Percentiles rank a stretch among this genome's conserved stretches.
Evolutionary conservation across 1,140 invertebrate genomes (phyloP).

Genomic region (Drosophila sulfurigaster): DNA sequence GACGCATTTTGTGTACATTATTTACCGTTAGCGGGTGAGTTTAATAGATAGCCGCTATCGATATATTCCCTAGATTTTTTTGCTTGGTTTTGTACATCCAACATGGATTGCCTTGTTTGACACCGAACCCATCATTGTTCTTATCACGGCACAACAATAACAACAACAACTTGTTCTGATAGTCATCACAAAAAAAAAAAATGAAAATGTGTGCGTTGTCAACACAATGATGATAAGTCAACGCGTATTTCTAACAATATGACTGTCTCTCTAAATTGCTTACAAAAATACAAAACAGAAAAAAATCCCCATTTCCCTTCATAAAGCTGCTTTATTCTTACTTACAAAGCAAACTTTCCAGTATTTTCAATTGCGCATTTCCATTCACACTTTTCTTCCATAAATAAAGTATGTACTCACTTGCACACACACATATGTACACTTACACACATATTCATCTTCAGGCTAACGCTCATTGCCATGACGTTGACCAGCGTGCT

Average conservation of each 20-base stretch:
- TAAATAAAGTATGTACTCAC: background rate
- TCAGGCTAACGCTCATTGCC: slow-evolving; percentile 16
- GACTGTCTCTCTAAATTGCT: background rate
- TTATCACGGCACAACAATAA: slow-evolving; percentile 10
- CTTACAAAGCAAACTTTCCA: background rate
- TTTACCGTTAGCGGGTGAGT: slow-evolving; percentile 27
- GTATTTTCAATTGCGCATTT: slow-evolving; percentile 11
- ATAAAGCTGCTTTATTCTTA: slow-evolving; percentile 5
- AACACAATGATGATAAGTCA: slow-evolving; percentile 29
- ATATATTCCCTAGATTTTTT: slow-evolving; percentile 8
- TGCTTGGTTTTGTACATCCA: slow-evolving; percentile 3
- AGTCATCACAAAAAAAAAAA: slow-evolving; percentile 1
- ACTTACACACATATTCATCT: slow-evolving; percentile 5
- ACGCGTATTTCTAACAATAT: background rate
- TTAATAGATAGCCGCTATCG: slow-evolving; percentile 38
- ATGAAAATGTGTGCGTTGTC: slow-evolving; percentile 10
- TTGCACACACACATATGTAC: background rate
- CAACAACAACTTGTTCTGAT: slow-evolving; percentile 25
- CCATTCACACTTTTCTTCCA: slow-evolving; percentile 11
- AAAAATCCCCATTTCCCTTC: slow-evolving; percentile 23
- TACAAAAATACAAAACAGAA: background rate
- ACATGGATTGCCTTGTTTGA: slow-evolving; percentile 32
- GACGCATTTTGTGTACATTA: slow-evolving; percentile 23
- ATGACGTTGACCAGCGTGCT: slow-evolving; percentile 15
- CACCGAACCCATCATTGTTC: slow-evolving; percentile 1